These are phyloP conservation scores for Pachyramphus minor DNA, from an alignment of 2,113 vertebrate species.

Conservation along the genomic window DNA sequence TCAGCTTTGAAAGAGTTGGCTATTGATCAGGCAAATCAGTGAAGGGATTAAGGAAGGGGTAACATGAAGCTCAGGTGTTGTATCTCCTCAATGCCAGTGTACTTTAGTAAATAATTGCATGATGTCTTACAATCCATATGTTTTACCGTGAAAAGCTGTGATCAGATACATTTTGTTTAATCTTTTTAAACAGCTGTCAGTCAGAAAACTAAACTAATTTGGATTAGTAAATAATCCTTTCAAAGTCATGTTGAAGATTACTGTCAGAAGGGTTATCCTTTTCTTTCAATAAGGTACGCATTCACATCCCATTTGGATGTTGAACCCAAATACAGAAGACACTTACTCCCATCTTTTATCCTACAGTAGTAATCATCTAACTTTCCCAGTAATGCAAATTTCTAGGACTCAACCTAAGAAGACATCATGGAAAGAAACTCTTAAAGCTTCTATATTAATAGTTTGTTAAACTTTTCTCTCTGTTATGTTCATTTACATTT, in stretches of 20 bases:
- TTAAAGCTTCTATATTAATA: background rate
- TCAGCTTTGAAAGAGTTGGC: background rate
- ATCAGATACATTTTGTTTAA: background rate
- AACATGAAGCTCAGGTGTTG: background rate
- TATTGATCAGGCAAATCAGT: background rate
- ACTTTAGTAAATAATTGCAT: background rate
- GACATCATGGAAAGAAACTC: background rate
- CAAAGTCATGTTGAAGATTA: background rate
- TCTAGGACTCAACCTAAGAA: background rate
- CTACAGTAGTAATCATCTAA: background rate
- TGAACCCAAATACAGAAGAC: background rate
- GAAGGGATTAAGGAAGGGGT: background rate
- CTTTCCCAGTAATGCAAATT: background rate
- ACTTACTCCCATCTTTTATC: background rate
- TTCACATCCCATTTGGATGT: fast-evolving
- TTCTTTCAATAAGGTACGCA: background rate
- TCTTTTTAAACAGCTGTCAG: background rate
- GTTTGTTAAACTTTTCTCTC: background rate
- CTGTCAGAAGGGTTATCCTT: background rate
- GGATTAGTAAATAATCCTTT: background rate
- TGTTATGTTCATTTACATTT: background rate
- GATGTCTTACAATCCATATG: background rate
- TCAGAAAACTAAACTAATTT: conserved; percentile 24
- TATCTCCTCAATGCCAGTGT: background rate
- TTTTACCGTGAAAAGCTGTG: background rate